phyloP scores from a whole-genome alignment of 2,888 invertebrate species.

The Calameuta pallipes region DNA sequence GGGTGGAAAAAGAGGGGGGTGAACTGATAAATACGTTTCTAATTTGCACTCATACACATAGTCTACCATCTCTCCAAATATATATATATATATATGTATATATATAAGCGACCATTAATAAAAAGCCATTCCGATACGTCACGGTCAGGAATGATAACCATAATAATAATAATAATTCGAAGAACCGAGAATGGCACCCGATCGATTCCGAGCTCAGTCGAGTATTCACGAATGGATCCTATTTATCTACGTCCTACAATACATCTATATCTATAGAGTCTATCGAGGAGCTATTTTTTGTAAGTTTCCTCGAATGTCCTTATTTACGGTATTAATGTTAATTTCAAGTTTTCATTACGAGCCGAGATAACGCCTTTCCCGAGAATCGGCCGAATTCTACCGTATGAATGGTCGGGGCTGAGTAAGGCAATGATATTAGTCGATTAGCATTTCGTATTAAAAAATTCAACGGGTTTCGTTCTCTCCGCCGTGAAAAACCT shows the following conservation, averaged over 20 bases:
- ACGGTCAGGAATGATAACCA: not conserved
- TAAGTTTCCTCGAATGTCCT: not conserved
- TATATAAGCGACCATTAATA: not conserved
- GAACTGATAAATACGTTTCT: constrained; percentile 24
- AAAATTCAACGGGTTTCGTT: constrained; percentile 34
- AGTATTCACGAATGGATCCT: not conserved
- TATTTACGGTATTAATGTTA: not conserved
- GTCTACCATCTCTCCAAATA: not conserved
- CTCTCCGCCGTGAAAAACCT: constrained; percentile 50
- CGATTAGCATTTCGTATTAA: constrained; percentile 59
- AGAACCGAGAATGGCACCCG: not conserved
- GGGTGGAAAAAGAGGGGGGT: constrained; percentile 3
- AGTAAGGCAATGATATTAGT: constrained; percentile 54
- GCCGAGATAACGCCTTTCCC: not conserved
- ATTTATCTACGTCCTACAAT: not conserved
- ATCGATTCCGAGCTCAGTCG: not conserved
- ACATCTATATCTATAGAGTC: not conserved
- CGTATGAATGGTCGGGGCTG: constrained; percentile 35
- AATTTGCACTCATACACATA: constrained; percentile 25
- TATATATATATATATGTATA: too few species aligned
- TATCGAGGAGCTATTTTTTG: not conserved
- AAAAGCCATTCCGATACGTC: not conserved
- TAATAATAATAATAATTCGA: not conserved
- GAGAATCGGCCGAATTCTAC: not conserved
- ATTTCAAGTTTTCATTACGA: not conserved